phyloP scores from a whole-genome alignment of 2,888 invertebrate genomes.

The Drosophila quinaria region DNA sequence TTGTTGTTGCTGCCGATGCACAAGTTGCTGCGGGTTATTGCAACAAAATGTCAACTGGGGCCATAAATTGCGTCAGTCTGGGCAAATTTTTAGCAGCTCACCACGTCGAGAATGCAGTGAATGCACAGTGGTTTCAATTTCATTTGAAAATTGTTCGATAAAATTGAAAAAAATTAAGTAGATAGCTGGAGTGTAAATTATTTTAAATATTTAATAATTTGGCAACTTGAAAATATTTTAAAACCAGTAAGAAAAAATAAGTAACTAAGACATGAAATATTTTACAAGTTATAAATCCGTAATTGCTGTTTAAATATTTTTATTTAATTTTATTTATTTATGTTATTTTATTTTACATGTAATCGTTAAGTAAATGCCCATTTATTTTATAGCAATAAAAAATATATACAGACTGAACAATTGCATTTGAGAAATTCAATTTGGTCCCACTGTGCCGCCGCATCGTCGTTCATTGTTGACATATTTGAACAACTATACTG shows the following conservation, averaged over 20 bases:
- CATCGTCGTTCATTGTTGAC: slow-evolving; percentile 65
- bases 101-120: slow-evolving; percentile 13
- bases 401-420: background rate
- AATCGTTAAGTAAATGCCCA: too few species aligned
- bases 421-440: background rate
- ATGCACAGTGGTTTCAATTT: slow-evolving; percentile 2
- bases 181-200: background rate
- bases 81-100: slow-evolving; percentile 62
- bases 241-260: too few species aligned
- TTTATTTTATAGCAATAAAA: too few species aligned
- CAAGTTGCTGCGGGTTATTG: slow-evolving; percentile 69
- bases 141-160: background rate
- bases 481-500: slow-evolving; percentile 71
- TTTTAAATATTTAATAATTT: background rate
- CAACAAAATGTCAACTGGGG: slow-evolving; percentile 74
- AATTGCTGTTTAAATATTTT: too few species aligned
- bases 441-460: slow-evolving; percentile 1
- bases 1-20: slow-evolving; percentile 27
- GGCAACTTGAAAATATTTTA: background rate
- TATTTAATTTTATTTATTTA: too few species aligned
- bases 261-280: too few species aligned
- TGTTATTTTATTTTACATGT: too few species aligned
- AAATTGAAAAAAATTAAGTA: too few species aligned
- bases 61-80: slow-evolving; percentile 77
- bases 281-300: too few species aligned